Base-by-base conservation (phyloP, 2,888 invertebrate genomes). In the Zaprionus obscuricornis region DNA sequence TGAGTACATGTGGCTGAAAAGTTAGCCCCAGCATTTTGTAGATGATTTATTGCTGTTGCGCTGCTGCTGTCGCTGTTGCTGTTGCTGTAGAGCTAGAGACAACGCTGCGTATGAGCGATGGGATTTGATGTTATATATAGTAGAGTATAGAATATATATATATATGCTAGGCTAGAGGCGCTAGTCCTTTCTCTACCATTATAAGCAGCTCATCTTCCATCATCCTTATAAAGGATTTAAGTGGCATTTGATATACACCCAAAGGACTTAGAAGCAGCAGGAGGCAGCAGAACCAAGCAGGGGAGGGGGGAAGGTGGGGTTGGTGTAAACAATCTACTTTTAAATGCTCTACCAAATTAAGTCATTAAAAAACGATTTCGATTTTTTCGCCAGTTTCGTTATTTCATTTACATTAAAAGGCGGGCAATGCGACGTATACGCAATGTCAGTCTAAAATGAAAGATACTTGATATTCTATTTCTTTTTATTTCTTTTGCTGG, bases 351-450 rank as follows among this genome's bases (percentile, higher is more conserved):
- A 34, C 34, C 67, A 78, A 82, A 82, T 79, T 79, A 79, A 73
- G 67, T 75, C 75, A 79, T 79, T 79, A 79, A 82, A 78, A 63
- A 79, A 39, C 67, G 66, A 75, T 78, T 82, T 74, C 34, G 27
- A 45, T 62, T 16, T n/a, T 40, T 59, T 26, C 20, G 13, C n/a
- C 45, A 31, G 50, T 45, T 43, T 36, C 11, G 26, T 3, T 7
- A 33, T 36, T 5, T 34, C 3, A 16, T 34, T 16, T 3, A 13
- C 29, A 29, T 29, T 10, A 7, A 4, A 24, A 24, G 8, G 22
- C 22, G 7, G 26, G n/a, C n/a, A n/a, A 39, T 34, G 31, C 47
- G 47, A 55, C 74, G 74, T 81, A 74, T 78, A 56, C 77, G 59
- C 56, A 67, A 68, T 63, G 29, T 42, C n/a, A n/a, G n/a, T n/a